Base-by-base conservation (phyloP, 2,113 vertebrate genomes). In the Corythornis madagascariensis region DNA sequence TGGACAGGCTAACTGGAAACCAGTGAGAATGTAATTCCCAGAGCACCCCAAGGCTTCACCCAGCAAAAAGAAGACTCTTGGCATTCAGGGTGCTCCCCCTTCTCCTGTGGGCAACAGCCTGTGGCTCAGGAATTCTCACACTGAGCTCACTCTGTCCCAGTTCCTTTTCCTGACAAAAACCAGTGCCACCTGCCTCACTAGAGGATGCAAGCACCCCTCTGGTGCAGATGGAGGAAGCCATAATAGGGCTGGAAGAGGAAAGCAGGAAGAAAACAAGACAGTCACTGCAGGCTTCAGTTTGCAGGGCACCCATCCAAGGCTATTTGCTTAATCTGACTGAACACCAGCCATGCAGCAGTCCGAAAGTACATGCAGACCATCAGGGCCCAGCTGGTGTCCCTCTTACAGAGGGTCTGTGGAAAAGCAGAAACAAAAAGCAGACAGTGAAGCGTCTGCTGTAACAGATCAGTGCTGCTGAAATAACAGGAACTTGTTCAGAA, bases 371-470 rank as follows among this genome's bases (percentile, higher is more conserved):
- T 13, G 16, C 48, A 63, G 59, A 72, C 35, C 53, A 67, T 33
- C 42, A 67, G 47, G 63, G 43, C 25, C 35, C 76, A 71, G 76
- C 47, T 83, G 57, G 29, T 47, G 42, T 53, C 43, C n/a, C 38
- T 60, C 79, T 84, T 28, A 40, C 43, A 81, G 38, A 65, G 6
- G 18, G 60, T 45, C 55, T 64, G 52, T 63, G 31, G 80, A 89
- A 86, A 84, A 88, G 60, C 74, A 88, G 81, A 79, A 95, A 72
- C 55, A 59, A 59, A 80, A 55, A 71, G 47, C 73, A 77, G 74
- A 69, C 56, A 45, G 28, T 87, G 82, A 89, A 76, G 64, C 35
- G 28, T 40, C 59, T 76, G 38, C 38, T 38, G 38, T 38, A 38
- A 38, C 43, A 50, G 40, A 50, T 47, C 40, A 69, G 64, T n/a